Conservation (phyloP, 1,140 invertebrate genomes). For the Antheraea pernyi region DNA sequence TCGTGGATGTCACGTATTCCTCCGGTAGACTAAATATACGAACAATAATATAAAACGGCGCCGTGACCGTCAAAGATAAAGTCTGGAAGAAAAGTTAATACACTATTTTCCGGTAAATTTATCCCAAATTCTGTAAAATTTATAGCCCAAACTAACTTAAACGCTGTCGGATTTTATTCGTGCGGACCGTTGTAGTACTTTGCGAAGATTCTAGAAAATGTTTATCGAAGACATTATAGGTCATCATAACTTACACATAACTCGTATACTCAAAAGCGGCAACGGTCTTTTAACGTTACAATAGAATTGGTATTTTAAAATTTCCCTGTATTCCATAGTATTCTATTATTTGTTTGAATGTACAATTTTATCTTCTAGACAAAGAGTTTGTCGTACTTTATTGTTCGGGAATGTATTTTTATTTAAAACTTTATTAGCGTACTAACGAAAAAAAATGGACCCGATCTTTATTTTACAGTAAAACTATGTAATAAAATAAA, state of each 20-base stretch:
- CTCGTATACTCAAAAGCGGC: background rate
- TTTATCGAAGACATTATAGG: background rate
- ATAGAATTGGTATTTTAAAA: background rate
- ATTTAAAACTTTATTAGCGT: too few species aligned
- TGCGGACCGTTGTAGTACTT: background rate
- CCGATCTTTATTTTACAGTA: too few species aligned
- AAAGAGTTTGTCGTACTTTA: background rate
- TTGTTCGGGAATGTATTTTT: background rate
- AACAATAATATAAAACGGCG: background rate
- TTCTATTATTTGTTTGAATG: background rate
- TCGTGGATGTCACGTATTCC: too few species aligned
- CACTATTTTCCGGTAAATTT: background rate
- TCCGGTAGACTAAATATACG: background rate
- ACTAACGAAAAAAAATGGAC: too few species aligned
- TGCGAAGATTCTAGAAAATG: background rate
- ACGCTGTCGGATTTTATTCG: background rate
- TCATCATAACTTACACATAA: background rate
- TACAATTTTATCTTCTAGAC: background rate
- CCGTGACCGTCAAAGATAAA: background rate
- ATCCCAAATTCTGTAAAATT: background rate
- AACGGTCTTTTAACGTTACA: background rate
- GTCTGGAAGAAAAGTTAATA: background rate
- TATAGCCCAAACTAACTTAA: background rate
- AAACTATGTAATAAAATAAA: too few species aligned
- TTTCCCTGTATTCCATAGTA: background rate